Conservation (phyloP, 2,797 vertebrate genomes). For the Pyrocephalus nanus region DNA sequence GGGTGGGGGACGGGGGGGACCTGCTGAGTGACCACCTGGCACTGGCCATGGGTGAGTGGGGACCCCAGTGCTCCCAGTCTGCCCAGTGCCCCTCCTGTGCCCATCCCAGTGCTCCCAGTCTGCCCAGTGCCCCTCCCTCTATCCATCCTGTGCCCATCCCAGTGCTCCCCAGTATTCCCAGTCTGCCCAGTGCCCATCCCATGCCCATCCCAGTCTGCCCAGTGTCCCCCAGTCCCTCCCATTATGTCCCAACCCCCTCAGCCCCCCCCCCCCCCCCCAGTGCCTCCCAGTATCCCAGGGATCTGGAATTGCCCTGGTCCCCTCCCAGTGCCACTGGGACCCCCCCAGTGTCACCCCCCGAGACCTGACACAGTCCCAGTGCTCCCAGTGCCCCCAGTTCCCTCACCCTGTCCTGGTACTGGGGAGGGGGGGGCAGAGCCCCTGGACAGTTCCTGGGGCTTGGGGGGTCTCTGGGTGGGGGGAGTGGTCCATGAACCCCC, state of each 20-base stretch:
- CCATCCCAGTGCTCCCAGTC: too few species aligned
- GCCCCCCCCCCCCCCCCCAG: neutral
- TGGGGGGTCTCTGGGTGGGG: neutral
- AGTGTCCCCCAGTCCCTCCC: neutral
- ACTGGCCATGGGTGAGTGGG: neutral
- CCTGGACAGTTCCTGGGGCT: too few species aligned
- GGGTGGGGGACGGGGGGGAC: neutral
- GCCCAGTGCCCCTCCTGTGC: too few species aligned
- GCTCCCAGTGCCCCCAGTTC: neutral
- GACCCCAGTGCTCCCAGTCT: neutral
- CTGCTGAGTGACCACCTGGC: neutral
- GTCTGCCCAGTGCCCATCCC: neutral
- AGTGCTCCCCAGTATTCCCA: neutral
- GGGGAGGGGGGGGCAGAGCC: too few species aligned
- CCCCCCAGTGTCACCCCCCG: neutral
- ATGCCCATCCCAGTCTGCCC: neutral
- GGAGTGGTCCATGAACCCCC: neutral
- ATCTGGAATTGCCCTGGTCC: neutral
- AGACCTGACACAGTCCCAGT: neutral
- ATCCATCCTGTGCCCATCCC: neutral
- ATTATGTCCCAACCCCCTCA: neutral
- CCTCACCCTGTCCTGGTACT: neutral
- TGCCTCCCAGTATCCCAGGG: neutral
- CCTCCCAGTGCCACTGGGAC: too few species aligned
- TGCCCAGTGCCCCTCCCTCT: neutral